These are phyloP conservation scores for Spea multiplicata DNA, from an alignment of 2,113 vertebrate genomes.

Conservation along the genomic window DNA sequence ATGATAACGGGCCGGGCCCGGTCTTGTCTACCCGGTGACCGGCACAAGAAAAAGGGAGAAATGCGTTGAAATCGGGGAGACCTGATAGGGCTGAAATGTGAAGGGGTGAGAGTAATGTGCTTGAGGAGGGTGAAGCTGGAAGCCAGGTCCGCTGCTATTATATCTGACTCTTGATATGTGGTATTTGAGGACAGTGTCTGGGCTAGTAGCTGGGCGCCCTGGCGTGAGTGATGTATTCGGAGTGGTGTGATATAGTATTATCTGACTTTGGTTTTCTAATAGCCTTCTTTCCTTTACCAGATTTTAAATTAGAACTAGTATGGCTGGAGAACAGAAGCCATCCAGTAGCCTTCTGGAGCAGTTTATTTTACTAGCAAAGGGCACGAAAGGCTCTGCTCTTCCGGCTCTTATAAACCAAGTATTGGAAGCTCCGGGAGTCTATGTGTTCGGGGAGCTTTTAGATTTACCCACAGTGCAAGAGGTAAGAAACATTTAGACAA, in stretches of 20 bases:
- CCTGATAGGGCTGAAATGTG: no score
- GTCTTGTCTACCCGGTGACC: not conserved
- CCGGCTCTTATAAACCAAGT: slow-evolving; percentile 78
- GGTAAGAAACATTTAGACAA: slow-evolving; percentile 59
- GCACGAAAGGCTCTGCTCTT: slow-evolving; percentile 73
- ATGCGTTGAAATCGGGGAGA: no score
- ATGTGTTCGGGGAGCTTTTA: slow-evolving; percentile 77
- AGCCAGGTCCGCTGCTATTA: no score
- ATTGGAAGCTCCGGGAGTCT: slow-evolving; percentile 79
- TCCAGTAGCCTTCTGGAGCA: slow-evolving; percentile 75
- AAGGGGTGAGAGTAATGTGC: no score
- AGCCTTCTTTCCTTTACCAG: slow-evolving; percentile 53
- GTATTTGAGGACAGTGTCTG: no score
- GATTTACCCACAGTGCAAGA: slow-evolving; percentile 76
- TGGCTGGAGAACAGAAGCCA: slow-evolving; percentile 79
- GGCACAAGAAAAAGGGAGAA: not conserved
- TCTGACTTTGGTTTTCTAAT: not conserved
- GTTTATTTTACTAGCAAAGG: slow-evolving; percentile 79
- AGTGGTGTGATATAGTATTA: no score
- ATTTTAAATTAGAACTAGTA: slow-evolving; percentile 61
- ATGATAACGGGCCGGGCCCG: not conserved
- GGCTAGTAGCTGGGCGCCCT: no score
- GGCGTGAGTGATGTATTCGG: no score
- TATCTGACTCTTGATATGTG: no score
- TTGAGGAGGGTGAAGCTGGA: no score